Evolutionary conservation across 2,888 invertebrate species (phyloP).

Genomic region (Pterobdella sp.): DNA sequence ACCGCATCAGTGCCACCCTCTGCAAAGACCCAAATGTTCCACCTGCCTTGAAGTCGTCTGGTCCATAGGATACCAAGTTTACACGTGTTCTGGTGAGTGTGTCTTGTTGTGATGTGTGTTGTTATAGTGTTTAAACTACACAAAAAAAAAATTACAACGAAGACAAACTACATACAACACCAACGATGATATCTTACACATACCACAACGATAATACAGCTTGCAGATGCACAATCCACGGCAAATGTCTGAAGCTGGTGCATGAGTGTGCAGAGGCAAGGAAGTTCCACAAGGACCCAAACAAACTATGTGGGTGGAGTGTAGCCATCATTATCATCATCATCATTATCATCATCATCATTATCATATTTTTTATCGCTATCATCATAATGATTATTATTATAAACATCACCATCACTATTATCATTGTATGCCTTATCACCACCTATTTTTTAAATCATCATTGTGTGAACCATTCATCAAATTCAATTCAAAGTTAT

Average conservation of each 20-base stretch:
- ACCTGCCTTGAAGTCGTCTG: conserved; percentile 84
- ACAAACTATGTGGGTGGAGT: neutral
- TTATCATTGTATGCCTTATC: no score
- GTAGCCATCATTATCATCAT: neutral
- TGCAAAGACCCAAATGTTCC: conserved; percentile 71
- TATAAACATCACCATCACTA: no score
- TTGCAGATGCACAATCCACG: no score
- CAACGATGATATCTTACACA: no score
- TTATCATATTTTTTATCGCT: neutral
- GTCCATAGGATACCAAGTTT: conserved; percentile 93
- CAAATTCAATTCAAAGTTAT: no score
- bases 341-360: neutral
- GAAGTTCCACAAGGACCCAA: neutral
- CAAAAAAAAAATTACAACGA: no score
- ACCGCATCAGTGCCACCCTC: conserved; percentile 77
- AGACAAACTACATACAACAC: no score
- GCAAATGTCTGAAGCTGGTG: neutral
- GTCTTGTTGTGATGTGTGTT: neutral
- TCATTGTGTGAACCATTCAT: no score
- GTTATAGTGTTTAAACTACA: neutral
- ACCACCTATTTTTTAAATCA: no score
- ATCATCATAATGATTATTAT: no score
- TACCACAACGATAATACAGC: no score
- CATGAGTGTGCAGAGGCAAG: neutral
- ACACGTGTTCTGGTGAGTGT: conserved; percentile 76